These are phyloP conservation scores for Eurois occulta DNA, from an alignment of 2,888 invertebrate species.

Conservation along the genomic window DNA sequence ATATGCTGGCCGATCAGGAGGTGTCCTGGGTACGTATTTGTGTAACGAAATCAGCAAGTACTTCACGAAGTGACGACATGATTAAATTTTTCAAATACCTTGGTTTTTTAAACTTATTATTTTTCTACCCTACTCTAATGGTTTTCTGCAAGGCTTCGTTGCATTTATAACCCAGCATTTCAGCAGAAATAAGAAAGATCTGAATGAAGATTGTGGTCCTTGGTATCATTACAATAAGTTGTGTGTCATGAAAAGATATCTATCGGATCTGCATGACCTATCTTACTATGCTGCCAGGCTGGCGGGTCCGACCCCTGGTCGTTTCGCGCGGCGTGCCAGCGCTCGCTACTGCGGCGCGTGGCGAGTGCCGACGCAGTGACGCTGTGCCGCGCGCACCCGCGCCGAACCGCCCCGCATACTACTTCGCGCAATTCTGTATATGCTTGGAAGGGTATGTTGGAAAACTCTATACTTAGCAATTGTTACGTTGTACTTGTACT, in stretches of 20 bases:
- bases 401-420: constrained; percentile 90
- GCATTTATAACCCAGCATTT: background rate
- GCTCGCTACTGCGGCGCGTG: constrained; percentile 87
- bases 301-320: constrained; percentile 90
- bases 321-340: constrained; percentile 89
- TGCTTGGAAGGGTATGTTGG: constrained; percentile 89
- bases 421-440: constrained; percentile 93
- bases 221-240: background rate
- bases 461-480: background rate
- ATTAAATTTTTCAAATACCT: background rate
- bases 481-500: background rate
- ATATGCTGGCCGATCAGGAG: constrained; percentile 89
- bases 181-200: background rate
- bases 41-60: background rate
- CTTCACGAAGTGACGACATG: background rate
- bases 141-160: background rate
- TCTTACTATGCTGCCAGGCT: constrained; percentile 74
- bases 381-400: constrained; percentile 84
- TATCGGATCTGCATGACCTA: background rate
- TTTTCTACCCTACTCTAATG: background rate
- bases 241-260: background rate
- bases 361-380: constrained; percentile 89
- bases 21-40: constrained; percentile 79
- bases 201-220: no score
- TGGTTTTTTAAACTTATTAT: background rate